phyloP scores from a whole-genome alignment of 2,113 vertebrate species.

The Odocoileus hemionus region DNA sequence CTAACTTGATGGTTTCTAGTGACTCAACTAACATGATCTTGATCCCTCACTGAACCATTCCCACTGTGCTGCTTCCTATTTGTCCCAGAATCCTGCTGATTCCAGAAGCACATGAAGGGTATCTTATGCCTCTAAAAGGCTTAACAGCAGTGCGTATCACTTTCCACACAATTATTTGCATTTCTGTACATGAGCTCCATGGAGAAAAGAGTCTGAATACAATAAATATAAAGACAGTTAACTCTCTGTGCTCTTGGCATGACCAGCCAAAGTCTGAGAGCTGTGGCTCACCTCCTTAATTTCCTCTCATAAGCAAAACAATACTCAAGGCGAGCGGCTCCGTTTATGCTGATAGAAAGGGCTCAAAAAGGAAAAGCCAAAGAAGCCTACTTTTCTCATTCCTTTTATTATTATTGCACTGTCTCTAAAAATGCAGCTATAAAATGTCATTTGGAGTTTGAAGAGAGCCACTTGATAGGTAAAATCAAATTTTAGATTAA shows the following conservation, averaged over 20 bases:
- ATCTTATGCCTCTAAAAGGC: slow-evolving; percentile 47
- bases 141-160: background rate
- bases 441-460: background rate
- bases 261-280: slow-evolving; percentile 41
- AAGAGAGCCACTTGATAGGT: background rate
- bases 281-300: background rate
- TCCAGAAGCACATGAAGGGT: background rate
- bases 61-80: background rate
- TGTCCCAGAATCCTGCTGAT: background rate
- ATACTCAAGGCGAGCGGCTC: background rate
- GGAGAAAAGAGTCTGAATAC: background rate
- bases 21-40: slow-evolving; percentile 29
- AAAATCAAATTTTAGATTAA: background rate
- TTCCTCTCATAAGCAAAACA: slow-evolving; percentile 35
- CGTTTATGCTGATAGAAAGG: background rate
- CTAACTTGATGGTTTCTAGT: background rate
- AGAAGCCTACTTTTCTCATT: background rate
- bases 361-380: slow-evolving; percentile 31
- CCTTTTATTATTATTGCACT: background rate
- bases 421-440: background rate
- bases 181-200: background rate
- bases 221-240: slow-evolving; percentile 39
- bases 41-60: slow-evolving; percentile 41
- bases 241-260: background rate
- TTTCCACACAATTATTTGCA: background rate